Percentiles rank a stretch among this genome's conserved stretches.
phyloP scores from a whole-genome alignment of 2,888 invertebrate species.

The Pycnomerus fuliginosus region DNA sequence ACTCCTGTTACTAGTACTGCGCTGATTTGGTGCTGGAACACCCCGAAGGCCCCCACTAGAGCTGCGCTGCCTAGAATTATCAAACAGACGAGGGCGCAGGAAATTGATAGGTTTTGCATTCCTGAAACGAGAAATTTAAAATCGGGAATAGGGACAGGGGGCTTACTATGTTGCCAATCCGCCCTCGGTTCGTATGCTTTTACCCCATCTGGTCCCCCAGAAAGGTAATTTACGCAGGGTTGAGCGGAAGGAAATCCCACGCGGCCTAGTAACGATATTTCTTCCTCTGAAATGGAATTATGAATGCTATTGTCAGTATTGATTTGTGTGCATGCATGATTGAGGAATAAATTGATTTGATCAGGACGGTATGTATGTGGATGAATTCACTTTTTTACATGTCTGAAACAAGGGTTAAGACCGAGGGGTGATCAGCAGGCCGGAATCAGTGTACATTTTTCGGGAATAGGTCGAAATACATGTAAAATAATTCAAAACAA shows the following conservation, averaged over 20 bases:
- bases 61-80: conserved; percentile 87
- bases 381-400: too few species aligned
- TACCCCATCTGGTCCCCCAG: conserved; percentile 64
- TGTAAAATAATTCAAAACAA: too few species aligned
- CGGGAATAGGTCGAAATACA: too few species aligned
- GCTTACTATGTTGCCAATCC: conserved; percentile 80
- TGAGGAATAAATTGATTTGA: too few species aligned
- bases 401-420: too few species aligned
- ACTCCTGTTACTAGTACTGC: conserved; percentile 92
- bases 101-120: conserved; percentile 95
- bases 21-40: conserved; percentile 88
- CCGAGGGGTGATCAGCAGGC: too few species aligned
- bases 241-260: conserved; percentile 69
- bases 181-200: conserved; percentile 70
- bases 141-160: conserved; percentile 21
- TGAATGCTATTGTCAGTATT: too few species aligned
- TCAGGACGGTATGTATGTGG: too few species aligned
- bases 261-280: conserved; percentile 65
- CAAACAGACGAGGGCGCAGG: conserved; percentile 88
- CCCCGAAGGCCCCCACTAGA: conserved; percentile 84
- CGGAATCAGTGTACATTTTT: too few species aligned
- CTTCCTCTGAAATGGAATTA: conserved; percentile 62
- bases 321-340: too few species aligned
- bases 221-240: conserved; percentile 78
- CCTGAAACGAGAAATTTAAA: conserved; percentile 57